Conservation (phyloP, 2,113 vertebrate species). For the Sceloporus undulatus region DNA sequence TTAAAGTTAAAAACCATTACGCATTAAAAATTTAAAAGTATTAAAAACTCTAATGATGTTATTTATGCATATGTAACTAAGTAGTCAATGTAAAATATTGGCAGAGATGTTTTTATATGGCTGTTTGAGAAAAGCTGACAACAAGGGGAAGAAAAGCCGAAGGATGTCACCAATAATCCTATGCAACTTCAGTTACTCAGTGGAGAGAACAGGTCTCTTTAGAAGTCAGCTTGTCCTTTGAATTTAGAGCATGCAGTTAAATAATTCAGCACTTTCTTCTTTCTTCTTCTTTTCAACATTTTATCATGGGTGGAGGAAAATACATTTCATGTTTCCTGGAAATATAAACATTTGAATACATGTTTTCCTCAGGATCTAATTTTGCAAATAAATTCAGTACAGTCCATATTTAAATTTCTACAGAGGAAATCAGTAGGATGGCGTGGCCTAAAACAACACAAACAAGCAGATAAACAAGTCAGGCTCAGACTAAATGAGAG, state of each 20-base stretch:
- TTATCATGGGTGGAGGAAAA: neutral
- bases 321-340: neutral
- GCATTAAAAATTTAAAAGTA: too few species aligned
- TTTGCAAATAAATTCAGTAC: neutral
- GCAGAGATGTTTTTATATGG: too few species aligned
- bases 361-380: neutral
- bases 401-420: slow-evolving; percentile 3
- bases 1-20: too few species aligned
- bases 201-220: neutral
- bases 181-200: neutral
- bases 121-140: too few species aligned
- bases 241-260: slow-evolving; percentile 17
- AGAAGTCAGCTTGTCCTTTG: neutral
- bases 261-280: slow-evolving; percentile 33
- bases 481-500: slow-evolving; percentile 27
- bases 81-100: too few species aligned
- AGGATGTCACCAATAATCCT: neutral
- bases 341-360: neutral
- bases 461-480: slow-evolving; percentile 1
- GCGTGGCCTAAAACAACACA: neutral
- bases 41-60: too few species aligned
- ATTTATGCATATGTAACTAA: too few species aligned
- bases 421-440: neutral
- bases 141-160: too few species aligned
- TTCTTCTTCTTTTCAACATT: neutral